Base-by-base conservation (phyloP, 53 echinoderm and acorn worm species). In the Apostichopus leukothele region DNA sequence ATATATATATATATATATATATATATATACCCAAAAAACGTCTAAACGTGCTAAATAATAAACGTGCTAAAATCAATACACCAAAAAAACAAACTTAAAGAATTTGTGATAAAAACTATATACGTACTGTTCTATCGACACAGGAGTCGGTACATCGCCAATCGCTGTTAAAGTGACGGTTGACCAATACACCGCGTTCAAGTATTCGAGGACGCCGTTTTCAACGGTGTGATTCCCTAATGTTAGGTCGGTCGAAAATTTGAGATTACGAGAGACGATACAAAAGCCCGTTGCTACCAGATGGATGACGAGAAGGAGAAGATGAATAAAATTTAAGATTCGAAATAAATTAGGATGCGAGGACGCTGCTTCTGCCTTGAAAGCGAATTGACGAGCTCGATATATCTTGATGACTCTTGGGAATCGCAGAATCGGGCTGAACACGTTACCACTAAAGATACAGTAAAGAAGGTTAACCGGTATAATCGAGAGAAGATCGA, bases 121-220 rank as follows among this genome's bases (percentile, higher is more conserved):
- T 71, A 95, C 96, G 93, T 83, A 96, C 96, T 95, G 95, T 80
- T 79, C 76, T 67, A 93, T 92, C 7, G 81, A 83, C 8, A 50
- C 78, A 7, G 96, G 96, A 13, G 83, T 74, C 5, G 96, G 93
- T 4, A 96, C 86, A 88, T 96, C 96, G 6, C 96, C 96, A 18
- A 96, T 90, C 13, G 94, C 91, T 1, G 95, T 96, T 53, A 96
- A 68, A 0, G 96, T 96, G 74, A 95, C 68, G 5, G 95, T 95
- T 1, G 96, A 95, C 96, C 96, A 96, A 83, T 95, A 96, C 76
- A 96, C 91, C 6, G 93, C 95, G 81, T 67, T 79, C 51, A 96
- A 78, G 77, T 96, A 96, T 76, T 92, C 91, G 10, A 90, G 80
- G 5, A 89, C 52, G 79, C 90, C 90, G 11, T 74, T 60, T 7